Evolutionary conservation across 2,797 vertebrate genomes (phyloP), one percentile per base, ranked within the genome.

Genomic region (Salarias fasciatus): DNA sequence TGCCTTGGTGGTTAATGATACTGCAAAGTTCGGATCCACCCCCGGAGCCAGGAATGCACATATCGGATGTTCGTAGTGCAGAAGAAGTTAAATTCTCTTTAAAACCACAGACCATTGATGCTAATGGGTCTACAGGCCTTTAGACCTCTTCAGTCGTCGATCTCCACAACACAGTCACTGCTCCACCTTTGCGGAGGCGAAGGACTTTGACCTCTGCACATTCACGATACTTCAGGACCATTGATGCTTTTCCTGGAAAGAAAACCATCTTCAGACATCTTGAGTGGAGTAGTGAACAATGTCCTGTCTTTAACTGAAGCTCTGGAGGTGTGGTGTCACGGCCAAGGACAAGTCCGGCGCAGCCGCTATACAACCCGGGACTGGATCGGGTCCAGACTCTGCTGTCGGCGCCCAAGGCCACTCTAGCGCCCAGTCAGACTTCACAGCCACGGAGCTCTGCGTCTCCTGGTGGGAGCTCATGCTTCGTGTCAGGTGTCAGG

Each of bases 401-500:
- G 53, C 53, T 60, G 52, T 66, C n/a, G 4, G 61, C 28, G 69
- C 81, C 75, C 52, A 49, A 51, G 68, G 77, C 77, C 72, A 60
- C 60, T 55, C 40, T 50, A 24, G 46, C 10, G 9, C 72, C 58
- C 48, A 67, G 82, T 80, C 75, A 71, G 79, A 71, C 69, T 75
- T 81, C 75, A 80, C 72, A 75, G 57, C 65, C 56, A 53, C 62
- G 63, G 61, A 82, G 79, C 69, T 69, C 72, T 84, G 84, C 68
- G 74, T 84, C 75, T 83, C 72, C 77, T 74, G 18, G 51, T 80
- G 73, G 84, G 73, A 77, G 69, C 69, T 91, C 79, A 87, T 83
- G 84, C 84, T 80, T 78, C 40, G 64, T 90, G 88, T 90, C 90
- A 92, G 88, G 85, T 92, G 90, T 91, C 89, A 89, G 88, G 79